Evolutionary conservation across 2,797 vertebrate species (phyloP).

Genomic region (Notolabrus celidotus): DNA sequence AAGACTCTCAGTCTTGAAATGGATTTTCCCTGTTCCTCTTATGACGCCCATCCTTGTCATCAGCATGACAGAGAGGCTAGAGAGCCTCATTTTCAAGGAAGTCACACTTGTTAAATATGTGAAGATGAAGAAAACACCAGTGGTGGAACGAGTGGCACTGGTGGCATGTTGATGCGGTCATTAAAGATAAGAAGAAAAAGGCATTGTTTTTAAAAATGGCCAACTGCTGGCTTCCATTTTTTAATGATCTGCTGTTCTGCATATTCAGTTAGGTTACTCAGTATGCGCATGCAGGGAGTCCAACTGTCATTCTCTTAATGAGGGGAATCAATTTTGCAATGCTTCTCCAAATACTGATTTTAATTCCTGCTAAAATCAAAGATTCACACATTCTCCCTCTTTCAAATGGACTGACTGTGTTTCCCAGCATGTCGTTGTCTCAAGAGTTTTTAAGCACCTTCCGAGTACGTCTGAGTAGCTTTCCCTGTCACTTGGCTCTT

Average conservation of each 20-base stretch:
- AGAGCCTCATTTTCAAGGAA: constrained; percentile 19
- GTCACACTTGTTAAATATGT: constrained; percentile 18
- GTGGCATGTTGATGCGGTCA: constrained; percentile 9
- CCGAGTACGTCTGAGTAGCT: not conserved
- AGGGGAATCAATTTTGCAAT: constrained; percentile 3
- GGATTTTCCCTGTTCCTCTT: constrained; percentile 33
- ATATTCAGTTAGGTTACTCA: not conserved
- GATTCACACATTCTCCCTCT: not conserved
- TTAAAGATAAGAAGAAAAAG: constrained; percentile 2
- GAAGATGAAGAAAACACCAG: constrained; percentile 8
- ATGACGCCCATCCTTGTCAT: constrained; percentile 1
- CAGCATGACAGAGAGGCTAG: not conserved
- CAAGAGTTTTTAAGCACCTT: not conserved
- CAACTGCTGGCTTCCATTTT: not conserved
- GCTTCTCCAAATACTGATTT: not conserved
- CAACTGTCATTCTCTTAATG: not conserved
- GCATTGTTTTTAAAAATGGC: not conserved
- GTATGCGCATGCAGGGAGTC: not conserved
- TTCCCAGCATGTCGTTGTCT: not conserved
- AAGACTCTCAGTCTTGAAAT: constrained; percentile 21
- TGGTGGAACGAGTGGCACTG: constrained; percentile 1
- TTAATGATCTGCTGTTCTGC: not conserved
- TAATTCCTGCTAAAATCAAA: not conserved
- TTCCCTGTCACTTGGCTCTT: not conserved
- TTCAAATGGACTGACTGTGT: not conserved